Evolutionary conservation across 2,888 invertebrate species (phyloP).

Genomic region (Neria commutata): DNA sequence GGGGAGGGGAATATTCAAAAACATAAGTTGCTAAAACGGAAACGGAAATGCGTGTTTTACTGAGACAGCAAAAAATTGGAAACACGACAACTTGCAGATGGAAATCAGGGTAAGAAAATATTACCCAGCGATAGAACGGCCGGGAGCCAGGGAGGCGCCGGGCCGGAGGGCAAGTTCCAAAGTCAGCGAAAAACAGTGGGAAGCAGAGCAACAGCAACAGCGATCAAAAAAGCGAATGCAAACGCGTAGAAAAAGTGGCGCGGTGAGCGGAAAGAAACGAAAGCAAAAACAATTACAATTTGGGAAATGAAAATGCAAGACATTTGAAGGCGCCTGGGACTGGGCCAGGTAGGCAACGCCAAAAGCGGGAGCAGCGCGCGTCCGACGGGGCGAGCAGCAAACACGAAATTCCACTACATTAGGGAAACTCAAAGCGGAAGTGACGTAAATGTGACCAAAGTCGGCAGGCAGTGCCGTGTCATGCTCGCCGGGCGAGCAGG

Average conservation of each 20-base stretch:
- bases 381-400: neutral
- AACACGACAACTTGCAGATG: slow-evolving; percentile 32
- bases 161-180: slow-evolving; percentile 27
- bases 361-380: neutral
- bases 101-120: slow-evolving; percentile 27
- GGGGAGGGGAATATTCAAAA: neutral
- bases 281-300: slow-evolving; percentile 26
- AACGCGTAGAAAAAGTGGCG: neutral
- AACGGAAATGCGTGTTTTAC: slow-evolving; percentile 43
- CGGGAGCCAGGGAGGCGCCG: too few relatives aligned
- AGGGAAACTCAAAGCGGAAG: slow-evolving; percentile 27
- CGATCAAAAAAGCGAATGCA: neutral
- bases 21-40: slow-evolving; percentile 33
- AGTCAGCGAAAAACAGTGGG: slow-evolving; percentile 25
- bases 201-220: neutral
- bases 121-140: slow-evolving; percentile 11
- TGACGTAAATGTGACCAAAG: slow-evolving; percentile 25
- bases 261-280: slow-evolving; percentile 14
- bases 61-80: slow-evolving; percentile 35
- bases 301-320: slow-evolving; percentile 19
- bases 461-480: neutral
- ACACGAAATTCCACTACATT: slow-evolving; percentile 33
- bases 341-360: neutral
- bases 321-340: too few relatives aligned
- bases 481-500: too few relatives aligned